Conservation (phyloP, 1,140 invertebrate species). For the Aphidius ervi region DNA sequence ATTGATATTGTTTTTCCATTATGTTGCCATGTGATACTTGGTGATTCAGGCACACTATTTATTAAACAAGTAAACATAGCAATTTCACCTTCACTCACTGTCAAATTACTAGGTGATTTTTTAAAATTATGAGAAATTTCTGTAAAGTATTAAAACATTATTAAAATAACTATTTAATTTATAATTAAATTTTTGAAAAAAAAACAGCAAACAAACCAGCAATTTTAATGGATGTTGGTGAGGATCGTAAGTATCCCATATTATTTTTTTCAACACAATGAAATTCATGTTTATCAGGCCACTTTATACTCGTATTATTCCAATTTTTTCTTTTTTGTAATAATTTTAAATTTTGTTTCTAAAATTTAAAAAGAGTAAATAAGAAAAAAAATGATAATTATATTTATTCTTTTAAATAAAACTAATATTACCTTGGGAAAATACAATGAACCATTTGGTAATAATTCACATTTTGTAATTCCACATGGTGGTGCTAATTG, state of each 20-base stretch:
- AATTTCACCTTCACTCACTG: constrained; percentile 51
- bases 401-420: neutral
- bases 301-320: constrained; percentile 29
- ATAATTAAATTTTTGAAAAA: neutral
- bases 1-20: constrained; percentile 49
- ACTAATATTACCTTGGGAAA: constrained; percentile 39
- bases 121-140: constrained; percentile 52
- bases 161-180: constrained; percentile 4
- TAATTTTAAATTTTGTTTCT: constrained; percentile 41
- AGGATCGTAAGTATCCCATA: constrained; percentile 41
- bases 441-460: constrained; percentile 43
- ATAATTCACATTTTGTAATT: constrained; percentile 34
- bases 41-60: constrained; percentile 53
- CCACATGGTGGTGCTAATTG: constrained; percentile 40
- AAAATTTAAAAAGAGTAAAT: constrained; percentile 7
- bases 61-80: constrained; percentile 56
- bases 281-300: constrained; percentile 38
- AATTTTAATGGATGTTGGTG: constrained; percentile 40
- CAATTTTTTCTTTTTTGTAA: constrained; percentile 39
- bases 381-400: neutral
- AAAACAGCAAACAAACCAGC: constrained; percentile 35
- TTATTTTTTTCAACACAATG: constrained; percentile 42
- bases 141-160: constrained; percentile 31
- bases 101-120: constrained; percentile 48
- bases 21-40: constrained; percentile 55